Evolutionary conservation across 2,113 vertebrate species (phyloP), one percentile per base, ranked within the genome.

Genomic region (Misgurnus mizolepis): DNA sequence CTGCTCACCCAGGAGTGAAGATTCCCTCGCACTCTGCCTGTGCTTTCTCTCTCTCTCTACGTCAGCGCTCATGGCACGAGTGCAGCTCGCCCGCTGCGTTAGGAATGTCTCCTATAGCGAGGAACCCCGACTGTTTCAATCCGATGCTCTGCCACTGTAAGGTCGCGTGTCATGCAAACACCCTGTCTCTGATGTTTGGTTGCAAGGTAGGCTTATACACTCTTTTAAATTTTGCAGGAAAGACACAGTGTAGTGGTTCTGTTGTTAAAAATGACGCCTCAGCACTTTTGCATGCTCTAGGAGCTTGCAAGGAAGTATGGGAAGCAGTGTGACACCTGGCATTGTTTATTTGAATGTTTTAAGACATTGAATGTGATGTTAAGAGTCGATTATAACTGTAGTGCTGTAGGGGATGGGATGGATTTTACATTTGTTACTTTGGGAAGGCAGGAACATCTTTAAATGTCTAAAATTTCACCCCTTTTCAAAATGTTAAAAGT

Each of bases 111-210:
- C 96, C 94, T 83, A 94, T 94, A 89, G 91, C 94, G 88, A 94
- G 84, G 92, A 95, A 91, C 88, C 93, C 94, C 80, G 93, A 94
- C 88, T 94, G 95, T 92, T 92, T 93, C 86, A 93, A 93, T 87
- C 96, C 96, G 80, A 92, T 96, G 95, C 94, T 96, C 90, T 98
- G 96, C 94, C 96, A 98, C 94, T 97, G 96, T 94, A 98, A 96
- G 95, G 94, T 96, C 94, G 95, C 95, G 89, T 97, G 96, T 90
- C 94, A 94, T 92, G 96, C 95, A 95, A 97, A 94, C 93, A 94
- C 95, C 89, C 92, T 98, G 78, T 97, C 95, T 86, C 92, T 98
- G 93, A 96, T 98, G 96, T 98, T 98, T 91, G 95, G 96, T 93
- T 98, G 96, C 90, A 97, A 98, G 96, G 96, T 98, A 98, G 92